Conservation (phyloP, 2,888 invertebrate genomes). For the Nebria salina region DNA sequence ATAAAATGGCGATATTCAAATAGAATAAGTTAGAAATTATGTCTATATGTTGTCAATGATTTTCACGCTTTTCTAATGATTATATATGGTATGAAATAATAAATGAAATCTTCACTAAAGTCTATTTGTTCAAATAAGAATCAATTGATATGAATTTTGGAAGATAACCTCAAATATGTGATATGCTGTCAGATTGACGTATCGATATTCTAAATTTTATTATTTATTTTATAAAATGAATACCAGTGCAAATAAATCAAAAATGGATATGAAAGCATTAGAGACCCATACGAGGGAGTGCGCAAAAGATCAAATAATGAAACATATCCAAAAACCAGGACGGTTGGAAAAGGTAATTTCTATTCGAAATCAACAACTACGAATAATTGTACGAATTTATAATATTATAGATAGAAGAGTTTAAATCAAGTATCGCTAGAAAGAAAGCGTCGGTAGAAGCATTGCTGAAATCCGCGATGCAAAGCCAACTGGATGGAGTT, state of each 20-base stretch:
- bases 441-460: slow-evolving; percentile 93
- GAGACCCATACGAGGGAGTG: slow-evolving; percentile 82
- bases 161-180: neutral
- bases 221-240: slow-evolving; percentile 19
- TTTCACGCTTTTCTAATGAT: neutral
- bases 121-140: neutral
- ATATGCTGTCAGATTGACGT: neutral
- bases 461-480: slow-evolving; percentile 97
- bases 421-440: slow-evolving; percentile 76
- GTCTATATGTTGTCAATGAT: neutral
- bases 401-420: slow-evolving; percentile 73
- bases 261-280: slow-evolving; percentile 71
- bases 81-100: neutral
- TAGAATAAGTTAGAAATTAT: neutral
- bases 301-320: slow-evolving; percentile 86
- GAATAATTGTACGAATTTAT: neutral
- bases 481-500: slow-evolving; percentile 97
- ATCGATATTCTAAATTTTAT: neutral
- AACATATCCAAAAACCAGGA: slow-evolving; percentile 92
- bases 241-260: slow-evolving; percentile 39
- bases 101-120: too few relatives aligned
- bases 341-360: slow-evolving; percentile 85
- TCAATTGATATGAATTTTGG: neutral
- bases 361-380: neutral
- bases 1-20: neutral